Base-by-base conservation (phyloP, 2,113 vertebrate genomes). In the Lycocorax pyrrhopterus region DNA sequence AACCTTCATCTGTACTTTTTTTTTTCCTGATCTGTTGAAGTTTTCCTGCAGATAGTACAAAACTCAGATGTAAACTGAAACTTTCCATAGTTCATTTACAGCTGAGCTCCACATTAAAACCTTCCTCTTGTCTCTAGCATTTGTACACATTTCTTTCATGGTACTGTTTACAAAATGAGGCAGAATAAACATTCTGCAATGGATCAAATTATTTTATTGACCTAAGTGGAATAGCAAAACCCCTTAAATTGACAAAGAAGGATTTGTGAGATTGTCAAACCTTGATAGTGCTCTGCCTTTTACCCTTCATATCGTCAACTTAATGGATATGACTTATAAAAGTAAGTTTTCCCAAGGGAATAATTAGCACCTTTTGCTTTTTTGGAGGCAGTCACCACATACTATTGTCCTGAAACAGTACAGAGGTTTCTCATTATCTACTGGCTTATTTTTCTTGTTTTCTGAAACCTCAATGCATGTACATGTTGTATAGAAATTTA, bases 71-170 rank as follows among this genome's bases (percentile, higher is more conserved):
- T 39, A 32, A 90, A 55, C 5, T 0, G 4, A 85, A 71, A 39
- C 7, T 82, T 85, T 69, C 16, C 10, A 22, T 22, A 9, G 10
- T 49, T 66, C 47, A 23, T 75, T 72, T 10, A 58, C 35, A 83
- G 14, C 5, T 17, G 13, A 60, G 29, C 32, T 63, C 12, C 0
- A 0, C 8, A 21, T n/a, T 68, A 17, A 47, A 75, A 63, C 3
- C 6, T 14, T 11, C 13, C 12, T 22, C n/a, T 84, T 16, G 0
- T 68, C 26, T 55, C 35, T 32, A 46, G 7, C 1, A 5, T 63
- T 95, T 71, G 26, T 29, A 62, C 15, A 44, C 0, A 0, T 47
- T 66, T 75, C 20, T 90, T 85, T 85, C 43, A 67, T 7, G 7
- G 7, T 39, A 6, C 17, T 17, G 10, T 41, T 46, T 71, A 11